Percentiles rank a stretch among this genome's conserved stretches.
Conservation (phyloP, 2,113 vertebrate genomes). For the Holacanthus passer region DNA sequence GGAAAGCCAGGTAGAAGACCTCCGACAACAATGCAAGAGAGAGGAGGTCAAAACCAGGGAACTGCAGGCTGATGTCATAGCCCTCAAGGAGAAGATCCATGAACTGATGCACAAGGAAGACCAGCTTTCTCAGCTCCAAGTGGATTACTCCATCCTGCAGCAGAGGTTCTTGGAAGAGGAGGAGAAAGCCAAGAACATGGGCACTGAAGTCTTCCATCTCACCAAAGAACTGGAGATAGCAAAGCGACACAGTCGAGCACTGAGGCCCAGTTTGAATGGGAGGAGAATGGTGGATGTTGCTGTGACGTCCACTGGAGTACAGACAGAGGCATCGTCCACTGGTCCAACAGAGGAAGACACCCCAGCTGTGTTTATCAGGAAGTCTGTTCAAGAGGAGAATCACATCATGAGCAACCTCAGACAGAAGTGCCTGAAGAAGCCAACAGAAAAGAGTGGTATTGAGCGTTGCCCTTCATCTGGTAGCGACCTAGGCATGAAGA, state of each 20-base stretch:
- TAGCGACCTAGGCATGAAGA: constrained; percentile 90
- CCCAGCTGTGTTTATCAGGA: constrained; percentile 94
- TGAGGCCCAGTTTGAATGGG: constrained; percentile 92
- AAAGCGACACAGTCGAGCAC: constrained; percentile 92
- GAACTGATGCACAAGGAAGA: constrained; percentile 99
- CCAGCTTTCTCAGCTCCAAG: constrained; percentile 95
- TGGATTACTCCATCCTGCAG: constrained; percentile 93
- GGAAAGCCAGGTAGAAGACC: constrained; percentile 90
- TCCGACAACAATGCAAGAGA: constrained; percentile 87
- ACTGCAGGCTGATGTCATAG: constrained; percentile 92
- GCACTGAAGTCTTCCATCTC: constrained; percentile 91
- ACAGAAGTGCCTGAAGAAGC: constrained; percentile 92
- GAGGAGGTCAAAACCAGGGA: constrained; percentile 94
- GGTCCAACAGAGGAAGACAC: constrained; percentile 91
- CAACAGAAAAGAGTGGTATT: constrained; percentile 83
- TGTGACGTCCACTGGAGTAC: constrained; percentile 90
- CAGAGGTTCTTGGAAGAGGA: constrained; percentile 95
- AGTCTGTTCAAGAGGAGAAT: constrained; percentile 98
- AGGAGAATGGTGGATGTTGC: constrained; percentile 93
- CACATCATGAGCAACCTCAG: constrained; percentile 96
- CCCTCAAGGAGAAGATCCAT: constrained; percentile 98
- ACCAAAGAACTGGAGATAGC: constrained; percentile 94
- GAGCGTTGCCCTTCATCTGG: constrained; percentile 92
- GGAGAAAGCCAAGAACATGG: constrained; percentile 92
- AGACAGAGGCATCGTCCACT: constrained; percentile 87